phyloP scores from a whole-genome alignment of 2,888 invertebrate species.

The Pheosia tremula region DNA sequence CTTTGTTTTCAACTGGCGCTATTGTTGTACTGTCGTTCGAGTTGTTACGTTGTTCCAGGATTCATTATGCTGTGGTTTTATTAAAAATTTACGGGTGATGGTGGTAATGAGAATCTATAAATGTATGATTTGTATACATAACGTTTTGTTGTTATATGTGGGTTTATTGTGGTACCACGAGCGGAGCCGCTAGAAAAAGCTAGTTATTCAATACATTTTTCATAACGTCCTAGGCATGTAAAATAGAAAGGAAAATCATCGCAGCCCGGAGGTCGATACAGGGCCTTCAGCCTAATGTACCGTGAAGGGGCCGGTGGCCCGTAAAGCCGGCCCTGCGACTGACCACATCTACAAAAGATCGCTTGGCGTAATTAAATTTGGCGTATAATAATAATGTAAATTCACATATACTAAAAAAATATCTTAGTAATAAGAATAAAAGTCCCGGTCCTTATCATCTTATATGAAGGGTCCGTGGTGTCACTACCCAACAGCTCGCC shows the following conservation, averaged over 20 bases:
- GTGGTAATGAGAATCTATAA: not conserved
- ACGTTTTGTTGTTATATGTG: no score
- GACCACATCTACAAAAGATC: conserved; percentile 23
- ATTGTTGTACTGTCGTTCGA: conserved; percentile 23
- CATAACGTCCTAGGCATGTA: conserved; percentile 7
- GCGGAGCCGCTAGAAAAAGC: no score
- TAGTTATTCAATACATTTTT: not conserved
- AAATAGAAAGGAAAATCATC: conserved; percentile 25
- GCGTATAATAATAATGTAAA: not conserved
- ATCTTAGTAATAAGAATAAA: no score
- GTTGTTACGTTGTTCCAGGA: conserved; percentile 13
- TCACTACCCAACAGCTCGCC: no score
- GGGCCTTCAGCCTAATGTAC: conserved; percentile 32
- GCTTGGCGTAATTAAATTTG: conserved; percentile 34
- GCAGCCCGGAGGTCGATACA: conserved; percentile 6
- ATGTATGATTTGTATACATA: not conserved
- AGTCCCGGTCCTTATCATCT: no score
- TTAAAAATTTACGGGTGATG: not conserved
- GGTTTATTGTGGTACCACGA: no score
- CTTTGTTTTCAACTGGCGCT: conserved; percentile 25
- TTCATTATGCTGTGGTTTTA: conserved; percentile 17
- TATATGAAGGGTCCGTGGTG: no score
- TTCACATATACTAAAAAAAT: no score
- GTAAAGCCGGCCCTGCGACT: conserved; percentile 26
- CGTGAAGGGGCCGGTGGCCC: conserved; percentile 21